Percentiles rank a stretch among this genome's conserved stretches.
phyloP scores from a whole-genome alignment of 2,888 invertebrate species.

The Eristalis intricaria region DNA sequence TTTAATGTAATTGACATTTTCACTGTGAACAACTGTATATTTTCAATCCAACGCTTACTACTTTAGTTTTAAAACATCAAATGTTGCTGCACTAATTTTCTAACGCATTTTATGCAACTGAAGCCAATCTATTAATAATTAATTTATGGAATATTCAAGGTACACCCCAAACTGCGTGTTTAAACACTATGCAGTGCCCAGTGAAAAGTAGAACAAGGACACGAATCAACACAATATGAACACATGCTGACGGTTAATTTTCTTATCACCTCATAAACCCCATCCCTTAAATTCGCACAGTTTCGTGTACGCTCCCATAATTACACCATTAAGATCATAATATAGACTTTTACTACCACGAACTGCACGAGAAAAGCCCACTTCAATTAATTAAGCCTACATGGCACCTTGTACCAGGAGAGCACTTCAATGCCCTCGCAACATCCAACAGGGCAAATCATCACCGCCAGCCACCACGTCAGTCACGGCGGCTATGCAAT shows the following conservation, averaged over 20 bases:
- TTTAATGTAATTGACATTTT: too few relatives aligned
- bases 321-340: conserved; percentile 54
- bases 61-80: too few relatives aligned
- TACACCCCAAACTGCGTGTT: too few relatives aligned
- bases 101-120: too few relatives aligned
- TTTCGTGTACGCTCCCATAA: conserved; percentile 31
- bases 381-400: conserved; percentile 61
- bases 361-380: conserved; percentile 42
- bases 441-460: conserved; percentile 37
- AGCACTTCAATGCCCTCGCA: conserved; percentile 36
- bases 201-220: background rate
- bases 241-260: background rate
- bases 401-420: conserved; percentile 42
- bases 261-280: conserved; percentile 1
- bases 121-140: too few relatives aligned
- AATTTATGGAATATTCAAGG: too few relatives aligned
- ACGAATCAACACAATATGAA: background rate
- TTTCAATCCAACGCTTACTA: too few relatives aligned
- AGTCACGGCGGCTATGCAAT: background rate
- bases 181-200: too few relatives aligned
- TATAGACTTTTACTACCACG: conserved; percentile 42
- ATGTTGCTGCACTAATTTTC: too few relatives aligned
- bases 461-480: conserved; percentile 15
- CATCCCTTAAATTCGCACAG: conserved; percentile 1
- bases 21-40: too few relatives aligned